Base-by-base conservation (phyloP, 1,140 invertebrate genomes). In the Drosophila persimilis region DNA sequence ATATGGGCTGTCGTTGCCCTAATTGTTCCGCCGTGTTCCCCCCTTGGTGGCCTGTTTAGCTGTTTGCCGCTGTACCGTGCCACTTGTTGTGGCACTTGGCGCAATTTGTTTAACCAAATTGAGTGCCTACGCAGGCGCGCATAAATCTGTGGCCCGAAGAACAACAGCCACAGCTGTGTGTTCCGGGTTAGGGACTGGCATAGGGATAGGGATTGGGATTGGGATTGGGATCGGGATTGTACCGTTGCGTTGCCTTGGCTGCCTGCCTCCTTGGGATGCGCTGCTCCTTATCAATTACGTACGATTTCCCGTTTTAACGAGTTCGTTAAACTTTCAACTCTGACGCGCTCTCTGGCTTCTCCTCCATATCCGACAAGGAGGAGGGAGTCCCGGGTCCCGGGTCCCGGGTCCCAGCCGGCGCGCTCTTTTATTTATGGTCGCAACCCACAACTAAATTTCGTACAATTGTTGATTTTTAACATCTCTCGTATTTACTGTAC, bases 301-400 rank as follows among this genome's bases (percentile, higher is more conserved):
- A 76, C 70, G 75, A 79, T 88, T 39, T 88, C 78, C 83, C 83
- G 83, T 88, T 88, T 88, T 88, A 88, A 88, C 83, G 79, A 88
- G 83, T 88, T 88, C 83, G 83, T 88, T 88, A 88, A 88, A 88
- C 83, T 88, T 88, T 88, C 83, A 88, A 89, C 83, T 86, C 71
- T 88, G 62, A 39, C 35, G 51, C 61, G 51, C 61, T 58, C 54
- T 29, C 29, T 29, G 29, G 29, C 29, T 8, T 6, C 29, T 29
- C 29, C 29, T 29, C 6, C 6, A 29, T 5, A 11, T 11, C 35
- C 35, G 35, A 4, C 3, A 39, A 11, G 35, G 9, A 4, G 11
- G 9, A 11, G 11, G 35, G 35, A 35, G 35, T 39, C 8, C 29
- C 24, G 0, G 24, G 4, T 5, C 24, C 24, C 20, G 6, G 0